Evolutionary conservation across 2,113 vertebrate genomes (phyloP), one percentile per base, ranked within the genome.

Genomic region (Centrocercus urophasianus): DNA sequence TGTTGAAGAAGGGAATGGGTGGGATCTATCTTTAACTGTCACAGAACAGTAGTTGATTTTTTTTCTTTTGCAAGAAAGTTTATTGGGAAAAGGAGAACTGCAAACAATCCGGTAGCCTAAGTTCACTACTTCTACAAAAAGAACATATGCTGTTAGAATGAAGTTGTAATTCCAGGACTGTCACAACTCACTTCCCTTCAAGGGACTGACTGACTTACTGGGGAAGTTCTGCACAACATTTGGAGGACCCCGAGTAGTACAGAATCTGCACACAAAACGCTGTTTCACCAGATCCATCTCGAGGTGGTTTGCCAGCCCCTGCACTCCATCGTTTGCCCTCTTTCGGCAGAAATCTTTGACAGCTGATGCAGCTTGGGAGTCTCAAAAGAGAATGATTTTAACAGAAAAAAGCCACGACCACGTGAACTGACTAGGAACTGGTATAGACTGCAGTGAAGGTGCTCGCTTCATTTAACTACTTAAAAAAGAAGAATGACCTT

Each of bases 221-320:
- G 24, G 61, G 42, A 85, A 69, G 16, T 64, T 52, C 57, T 75
- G 43, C 1, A 1, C 43, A 24, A 17, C 32, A 15, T 11, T 56
- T 52, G 4, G 56, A 75, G 63, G 3, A 8, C 10, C 14, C 21
- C 10, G 20, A 61, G 85, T 77, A 67, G 63, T 0, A 0, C 0
- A 2, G 36, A 88, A 32, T n/a, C 57, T 73, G 48, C 30, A 42
- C 25, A 40, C 10, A 64, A 28, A 60, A 66, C 74, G 71, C 3
- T 14, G 12, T 38, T 63, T 36, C 43, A 78, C 20, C 65, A 65
- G 42, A 22, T 77, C 27, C 17, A 50, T 45, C 57, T 1, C 69
- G 21, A 64, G 48, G 11, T 54, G 7, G 7, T 20, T 45, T 13
- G 16, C 2, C 2, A 76, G 78, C 30, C 60, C 45, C 50, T 83